These are phyloP conservation scores for Ivindomyrus marchei DNA, from an alignment of 2,113 vertebrate species.

Conservation along the genomic window DNA sequence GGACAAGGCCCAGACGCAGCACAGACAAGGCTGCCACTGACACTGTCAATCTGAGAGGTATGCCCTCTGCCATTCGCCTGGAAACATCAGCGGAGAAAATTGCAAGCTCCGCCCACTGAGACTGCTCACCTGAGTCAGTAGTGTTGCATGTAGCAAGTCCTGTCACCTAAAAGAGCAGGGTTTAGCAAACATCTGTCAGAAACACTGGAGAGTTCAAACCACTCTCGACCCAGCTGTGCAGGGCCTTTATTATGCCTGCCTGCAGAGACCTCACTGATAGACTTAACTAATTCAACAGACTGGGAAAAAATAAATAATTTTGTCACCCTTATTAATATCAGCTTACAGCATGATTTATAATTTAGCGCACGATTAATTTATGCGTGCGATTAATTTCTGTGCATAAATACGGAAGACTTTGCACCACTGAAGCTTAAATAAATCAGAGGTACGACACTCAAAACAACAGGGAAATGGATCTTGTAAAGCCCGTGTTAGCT, in stretches of 20 bases:
- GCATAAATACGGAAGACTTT: neutral
- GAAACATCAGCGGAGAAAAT: neutral
- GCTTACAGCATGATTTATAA: neutral
- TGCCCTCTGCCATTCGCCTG: neutral
- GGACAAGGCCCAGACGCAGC: neutral
- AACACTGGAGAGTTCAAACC: neutral
- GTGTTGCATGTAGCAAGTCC: neutral
- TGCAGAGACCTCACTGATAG: neutral
- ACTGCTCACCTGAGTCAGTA: neutral
- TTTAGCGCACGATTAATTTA: neutral
- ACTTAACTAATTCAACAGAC: neutral
- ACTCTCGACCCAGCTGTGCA: neutral
- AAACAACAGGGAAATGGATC: conserved; percentile 1
- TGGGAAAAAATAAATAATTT: neutral
- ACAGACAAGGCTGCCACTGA: neutral
- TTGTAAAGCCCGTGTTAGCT: neutral
- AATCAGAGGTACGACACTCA: neutral
- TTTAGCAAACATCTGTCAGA: neutral
- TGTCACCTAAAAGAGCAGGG: neutral
- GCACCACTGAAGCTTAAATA: neutral
- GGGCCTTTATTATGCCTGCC: neutral
- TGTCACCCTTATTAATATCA: neutral
- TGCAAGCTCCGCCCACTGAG: neutral
- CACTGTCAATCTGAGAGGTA: neutral
- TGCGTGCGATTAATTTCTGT: neutral